These are phyloP conservation scores for Saccostrea echinata DNA, from an alignment of 1,140 invertebrate species.

Conservation along the genomic window DNA sequence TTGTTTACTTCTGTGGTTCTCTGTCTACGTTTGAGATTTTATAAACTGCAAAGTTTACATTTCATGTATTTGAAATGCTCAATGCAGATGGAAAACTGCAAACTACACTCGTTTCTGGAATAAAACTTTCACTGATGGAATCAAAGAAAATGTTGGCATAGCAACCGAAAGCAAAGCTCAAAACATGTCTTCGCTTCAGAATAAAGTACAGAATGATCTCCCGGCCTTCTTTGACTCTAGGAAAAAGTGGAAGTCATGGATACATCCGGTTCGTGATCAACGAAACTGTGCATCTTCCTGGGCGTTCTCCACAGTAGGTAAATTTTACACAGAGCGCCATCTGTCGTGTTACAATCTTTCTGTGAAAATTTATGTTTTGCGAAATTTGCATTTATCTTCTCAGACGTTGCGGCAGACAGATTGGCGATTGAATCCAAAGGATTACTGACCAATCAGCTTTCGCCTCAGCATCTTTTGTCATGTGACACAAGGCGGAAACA, in stretches of 20 bases:
- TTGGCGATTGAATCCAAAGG: conserved; percentile 91
- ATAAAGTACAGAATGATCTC: conserved; percentile 64
- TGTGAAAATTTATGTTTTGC: background rate
- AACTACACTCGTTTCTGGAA: conserved; percentile 93
- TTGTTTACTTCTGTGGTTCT: background rate
- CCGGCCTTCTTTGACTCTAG: conserved; percentile 87
- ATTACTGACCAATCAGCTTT: conserved; percentile 85
- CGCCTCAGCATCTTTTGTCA: conserved; percentile 91
- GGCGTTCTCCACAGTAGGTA: conserved; percentile 90
- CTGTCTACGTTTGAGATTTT: background rate
- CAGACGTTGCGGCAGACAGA: conserved; percentile 80
- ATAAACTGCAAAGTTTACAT: background rate
- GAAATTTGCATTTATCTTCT: conserved; percentile 31
- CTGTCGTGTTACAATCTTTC: background rate
- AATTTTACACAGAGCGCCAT: background rate
- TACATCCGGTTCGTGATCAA: conserved; percentile 90
- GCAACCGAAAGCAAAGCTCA: conserved; percentile 73
- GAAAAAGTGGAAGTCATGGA: conserved; percentile 86
- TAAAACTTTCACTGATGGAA: conserved; percentile 88
- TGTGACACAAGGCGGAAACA: conserved; percentile 85
- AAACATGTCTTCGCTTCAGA: conserved; percentile 82
- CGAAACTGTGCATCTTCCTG: conserved; percentile 95
- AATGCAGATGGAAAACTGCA: conserved; percentile 86
- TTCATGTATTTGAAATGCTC: background rate
- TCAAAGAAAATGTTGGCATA: conserved; percentile 87